Percentiles rank a stretch among this genome's conserved stretches.
Conservation (phyloP, 2,888 invertebrate species). For the Xanthorhoe designata region DNA sequence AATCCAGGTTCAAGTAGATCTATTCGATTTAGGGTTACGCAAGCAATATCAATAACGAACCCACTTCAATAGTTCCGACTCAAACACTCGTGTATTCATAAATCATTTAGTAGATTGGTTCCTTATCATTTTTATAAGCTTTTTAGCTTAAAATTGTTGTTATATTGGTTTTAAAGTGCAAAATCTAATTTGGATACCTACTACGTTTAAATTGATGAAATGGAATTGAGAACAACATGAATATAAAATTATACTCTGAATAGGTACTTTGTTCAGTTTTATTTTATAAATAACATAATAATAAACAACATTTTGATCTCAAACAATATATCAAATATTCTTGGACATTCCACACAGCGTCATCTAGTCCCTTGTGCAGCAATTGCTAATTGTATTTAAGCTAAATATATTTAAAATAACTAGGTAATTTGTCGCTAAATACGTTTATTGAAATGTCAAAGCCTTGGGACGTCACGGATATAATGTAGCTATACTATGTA, state of each 20-base stretch:
- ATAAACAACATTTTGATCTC: too few species aligned
- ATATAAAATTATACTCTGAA: background rate
- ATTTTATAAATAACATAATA: too few species aligned
- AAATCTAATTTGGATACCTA: slow-evolving; percentile 21
- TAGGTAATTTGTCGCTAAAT: too few species aligned
- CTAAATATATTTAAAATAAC: too few species aligned
- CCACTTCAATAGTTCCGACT: slow-evolving; percentile 41
- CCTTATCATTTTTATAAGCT: slow-evolving; percentile 40
- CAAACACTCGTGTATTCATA: slow-evolving; percentile 42
- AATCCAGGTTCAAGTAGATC: slow-evolving; percentile 22
- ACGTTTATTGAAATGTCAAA: too few species aligned
- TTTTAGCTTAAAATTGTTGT: slow-evolving; percentile 31
- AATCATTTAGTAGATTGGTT: slow-evolving; percentile 43
- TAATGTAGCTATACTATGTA: too few species aligned
- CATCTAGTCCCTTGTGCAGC: too few species aligned
- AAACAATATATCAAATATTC: too few species aligned
- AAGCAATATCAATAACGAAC: slow-evolving; percentile 41
- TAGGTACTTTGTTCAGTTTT: too few species aligned
- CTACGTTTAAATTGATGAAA: background rate
- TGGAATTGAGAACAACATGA: background rate
- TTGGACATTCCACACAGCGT: too few species aligned
- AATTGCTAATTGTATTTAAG: too few species aligned
- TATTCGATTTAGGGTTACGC: slow-evolving; percentile 32
- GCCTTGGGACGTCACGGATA: too few species aligned
- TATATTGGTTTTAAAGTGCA: slow-evolving; percentile 28